These are phyloP conservation scores for Salvelinus sp. DNA, from an alignment of 2,113 vertebrate species.

Conservation along the genomic window DNA sequence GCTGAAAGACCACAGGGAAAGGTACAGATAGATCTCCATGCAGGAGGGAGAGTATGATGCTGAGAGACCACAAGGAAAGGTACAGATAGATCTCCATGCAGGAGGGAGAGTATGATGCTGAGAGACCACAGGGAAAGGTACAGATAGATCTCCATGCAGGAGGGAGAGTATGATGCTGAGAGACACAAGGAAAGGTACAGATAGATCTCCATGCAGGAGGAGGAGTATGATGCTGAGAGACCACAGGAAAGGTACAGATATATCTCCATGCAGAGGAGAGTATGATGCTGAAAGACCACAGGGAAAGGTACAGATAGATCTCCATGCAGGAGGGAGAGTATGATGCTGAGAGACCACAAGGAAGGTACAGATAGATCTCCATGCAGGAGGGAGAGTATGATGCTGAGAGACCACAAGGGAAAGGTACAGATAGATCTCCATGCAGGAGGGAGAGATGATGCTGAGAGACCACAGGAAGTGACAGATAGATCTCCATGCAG, in stretches of 20 bases:
- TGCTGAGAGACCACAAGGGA: slow-evolving; percentile 77
- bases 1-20: slow-evolving; percentile 79
- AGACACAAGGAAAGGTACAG: slow-evolving; percentile 55
- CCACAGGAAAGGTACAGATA: slow-evolving; percentile 50
- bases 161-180: slow-evolving; percentile 94
- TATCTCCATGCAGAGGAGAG: slow-evolving; percentile 92
- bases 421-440: slow-evolving; percentile 57
- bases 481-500: slow-evolving; percentile 80
- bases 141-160: slow-evolving; percentile 82
- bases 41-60: slow-evolving; percentile 97
- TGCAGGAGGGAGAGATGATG: slow-evolving; percentile 97
- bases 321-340: slow-evolving; percentile 98
- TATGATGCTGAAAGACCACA: slow-evolving; percentile 88
- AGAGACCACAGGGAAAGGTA: slow-evolving; percentile 68
- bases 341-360: slow-evolving; percentile 83
- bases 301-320: background rate
- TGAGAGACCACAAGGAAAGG: slow-evolving; percentile 73
- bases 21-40: slow-evolving; percentile 71
- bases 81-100: slow-evolving; percentile 79
- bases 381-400: slow-evolving; percentile 99
- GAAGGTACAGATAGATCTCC: slow-evolving; percentile 34
- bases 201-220: slow-evolving; percentile 88
- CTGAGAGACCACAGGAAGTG: slow-evolving; percentile 76
- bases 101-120: slow-evolving; percentile 94
- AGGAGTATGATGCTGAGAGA: slow-evolving; percentile 91